Percentiles rank a stretch among this genome's conserved stretches.
phyloP scores from a whole-genome alignment of 2,888 invertebrate species.

The Shargacucullia verbasci region DNA sequence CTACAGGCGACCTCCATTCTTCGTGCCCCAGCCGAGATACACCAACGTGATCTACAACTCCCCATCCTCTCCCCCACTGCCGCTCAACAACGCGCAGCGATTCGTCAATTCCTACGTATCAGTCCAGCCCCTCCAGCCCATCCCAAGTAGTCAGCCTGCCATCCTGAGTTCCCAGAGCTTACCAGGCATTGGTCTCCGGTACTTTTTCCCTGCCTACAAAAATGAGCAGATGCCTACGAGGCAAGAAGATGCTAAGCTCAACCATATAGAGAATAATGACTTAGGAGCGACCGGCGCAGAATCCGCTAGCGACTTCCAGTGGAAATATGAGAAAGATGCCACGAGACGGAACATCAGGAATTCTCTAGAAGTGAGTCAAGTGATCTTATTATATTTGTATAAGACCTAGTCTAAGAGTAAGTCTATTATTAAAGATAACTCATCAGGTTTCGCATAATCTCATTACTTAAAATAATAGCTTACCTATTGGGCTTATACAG shows the following conservation, averaged over 20 bases:
- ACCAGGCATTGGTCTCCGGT: slow-evolving; percentile 81
- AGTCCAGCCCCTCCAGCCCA: slow-evolving; percentile 47
- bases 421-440: too few species aligned
- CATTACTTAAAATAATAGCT: too few species aligned
- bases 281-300: slow-evolving; percentile 64
- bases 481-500: too few species aligned
- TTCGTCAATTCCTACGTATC: slow-evolving; percentile 83
- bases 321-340: slow-evolving; percentile 81
- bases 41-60: slow-evolving; percentile 76
- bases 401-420: too few species aligned
- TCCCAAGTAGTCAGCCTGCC: slow-evolving; percentile 53
- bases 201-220: slow-evolving; percentile 76
- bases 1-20: slow-evolving; percentile 80
- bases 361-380: slow-evolving; percentile 73
- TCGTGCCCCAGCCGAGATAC: slow-evolving; percentile 80
- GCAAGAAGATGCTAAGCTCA: slow-evolving; percentile 78
- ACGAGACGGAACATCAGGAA: slow-evolving; percentile 71
- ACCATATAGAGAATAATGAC: slow-evolving; percentile 76
- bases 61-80: slow-evolving; percentile 54
- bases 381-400: neutral
- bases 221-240: slow-evolving; percentile 63
- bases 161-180: slow-evolving; percentile 77
- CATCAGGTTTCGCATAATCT: too few species aligned
- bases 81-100: slow-evolving; percentile 77
- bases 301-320: slow-evolving; percentile 74